phyloP scores from a whole-genome alignment of 2,797 vertebrate genomes.

The Morelia viridis region DNA sequence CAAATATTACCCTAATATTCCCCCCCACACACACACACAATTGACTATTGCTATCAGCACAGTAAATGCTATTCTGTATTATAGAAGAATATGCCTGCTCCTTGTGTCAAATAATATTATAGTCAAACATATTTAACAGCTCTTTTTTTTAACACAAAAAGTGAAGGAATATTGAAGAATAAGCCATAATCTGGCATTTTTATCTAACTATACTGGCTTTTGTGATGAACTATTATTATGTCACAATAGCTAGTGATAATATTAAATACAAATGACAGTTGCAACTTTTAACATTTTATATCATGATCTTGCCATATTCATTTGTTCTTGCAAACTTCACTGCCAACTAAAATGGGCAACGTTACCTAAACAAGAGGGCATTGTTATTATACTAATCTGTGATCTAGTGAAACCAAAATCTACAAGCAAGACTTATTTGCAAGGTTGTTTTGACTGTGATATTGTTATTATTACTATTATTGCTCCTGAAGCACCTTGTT shows the following conservation, averaged over 20 bases:
- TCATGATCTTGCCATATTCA: not conserved
- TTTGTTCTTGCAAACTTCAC: not conserved
- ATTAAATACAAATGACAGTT: conserved; percentile 12
- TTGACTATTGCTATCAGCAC: not conserved
- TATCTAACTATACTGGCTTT: not conserved
- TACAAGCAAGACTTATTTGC: not conserved
- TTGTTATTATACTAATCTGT: not conserved
- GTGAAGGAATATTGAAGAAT: not conserved
- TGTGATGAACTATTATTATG: conserved; percentile 20
- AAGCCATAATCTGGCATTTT: not conserved
- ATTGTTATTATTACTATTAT: not conserved
- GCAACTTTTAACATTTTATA: not conserved
- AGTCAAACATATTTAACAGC: not conserved
- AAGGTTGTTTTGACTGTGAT: not conserved
- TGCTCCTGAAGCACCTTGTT: not conserved
- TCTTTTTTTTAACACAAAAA: not conserved
- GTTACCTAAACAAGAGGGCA: not conserved
- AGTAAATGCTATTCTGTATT: not conserved
- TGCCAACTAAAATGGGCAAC: not conserved
- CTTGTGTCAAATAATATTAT: not conserved
- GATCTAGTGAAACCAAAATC: not conserved
- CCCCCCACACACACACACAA: not conserved
- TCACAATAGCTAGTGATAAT: conserved; percentile 14
- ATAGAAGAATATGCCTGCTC: not conserved
- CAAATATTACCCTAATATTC: not conserved